Evolutionary conservation across 2,113 vertebrate genomes (phyloP).

Genomic region (Mustela lutreola): DNA sequence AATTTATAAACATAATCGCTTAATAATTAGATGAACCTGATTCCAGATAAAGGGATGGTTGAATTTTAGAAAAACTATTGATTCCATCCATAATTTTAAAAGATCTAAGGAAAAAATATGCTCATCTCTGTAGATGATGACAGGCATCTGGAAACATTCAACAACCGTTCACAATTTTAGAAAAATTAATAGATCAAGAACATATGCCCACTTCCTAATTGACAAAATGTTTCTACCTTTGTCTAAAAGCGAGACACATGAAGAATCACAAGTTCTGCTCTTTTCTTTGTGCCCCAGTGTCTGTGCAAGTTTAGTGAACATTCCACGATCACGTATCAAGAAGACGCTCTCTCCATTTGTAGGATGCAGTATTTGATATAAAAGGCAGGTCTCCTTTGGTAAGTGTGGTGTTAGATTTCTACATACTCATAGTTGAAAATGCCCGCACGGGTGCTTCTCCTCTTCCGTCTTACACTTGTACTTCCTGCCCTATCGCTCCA

Average conservation of each 20-base stretch:
- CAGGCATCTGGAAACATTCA: constrained; percentile 66
- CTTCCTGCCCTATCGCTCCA: rapidly evolving
- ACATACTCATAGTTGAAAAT: neutral
- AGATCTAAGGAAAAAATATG: constrained; percentile 55
- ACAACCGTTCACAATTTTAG: constrained; percentile 48
- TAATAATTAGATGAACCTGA: neutral
- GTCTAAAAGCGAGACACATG: neutral
- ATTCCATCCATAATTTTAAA: constrained; percentile 30
- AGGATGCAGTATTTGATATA: rapidly evolving
- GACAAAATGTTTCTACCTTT: constrained; percentile 19
- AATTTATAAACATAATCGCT: neutral
- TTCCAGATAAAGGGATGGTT: neutral
- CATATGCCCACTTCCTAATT: constrained; percentile 57
- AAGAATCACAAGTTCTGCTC: rapidly evolving
- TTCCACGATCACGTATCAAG: rapidly evolving
- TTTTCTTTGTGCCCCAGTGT: neutral
- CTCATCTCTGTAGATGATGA: constrained; percentile 5
- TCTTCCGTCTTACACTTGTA: rapidly evolving
- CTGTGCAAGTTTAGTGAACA: neutral
- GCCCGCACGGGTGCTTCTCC: rapidly evolving
- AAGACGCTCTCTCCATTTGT: neutral
- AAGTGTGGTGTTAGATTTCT: neutral
- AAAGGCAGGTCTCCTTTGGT: neutral
- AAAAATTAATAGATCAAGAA: constrained; percentile 68
- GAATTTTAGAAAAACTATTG: constrained; percentile 38